These are phyloP conservation scores for Melieria picta DNA, from an alignment of 2,888 invertebrate species.

Conservation along the genomic window DNA sequence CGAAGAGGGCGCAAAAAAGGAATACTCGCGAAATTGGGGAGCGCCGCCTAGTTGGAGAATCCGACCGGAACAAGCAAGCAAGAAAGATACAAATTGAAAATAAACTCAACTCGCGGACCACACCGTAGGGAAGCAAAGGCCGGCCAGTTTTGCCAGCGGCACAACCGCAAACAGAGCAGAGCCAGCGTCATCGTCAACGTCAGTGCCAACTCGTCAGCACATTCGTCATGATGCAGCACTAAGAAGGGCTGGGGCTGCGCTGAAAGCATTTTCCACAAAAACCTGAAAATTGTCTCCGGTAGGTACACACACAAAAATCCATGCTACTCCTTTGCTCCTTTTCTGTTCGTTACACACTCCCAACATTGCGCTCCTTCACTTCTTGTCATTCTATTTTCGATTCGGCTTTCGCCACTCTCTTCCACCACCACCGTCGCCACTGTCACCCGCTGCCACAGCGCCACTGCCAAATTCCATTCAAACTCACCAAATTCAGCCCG, in stretches of 20 bases:
- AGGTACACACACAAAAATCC: slow-evolving; percentile 65
- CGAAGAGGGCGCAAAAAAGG: too few species aligned
- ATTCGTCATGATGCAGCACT: slow-evolving; percentile 44
- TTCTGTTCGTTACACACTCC: slow-evolving; percentile 22
- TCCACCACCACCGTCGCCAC: background rate
- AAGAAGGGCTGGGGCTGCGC: slow-evolving; percentile 62
- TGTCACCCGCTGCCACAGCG: too few species aligned
- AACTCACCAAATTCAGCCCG: slow-evolving; percentile 23
- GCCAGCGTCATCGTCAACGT: too few species aligned
- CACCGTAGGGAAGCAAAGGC: too few species aligned
- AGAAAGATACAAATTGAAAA: too few species aligned
- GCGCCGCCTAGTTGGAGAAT: slow-evolving; percentile 16
- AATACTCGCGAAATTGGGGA: slow-evolving; percentile 10
- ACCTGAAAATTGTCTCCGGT: slow-evolving; percentile 61
- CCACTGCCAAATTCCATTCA: slow-evolving; percentile 25
- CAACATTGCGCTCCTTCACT: slow-evolving; percentile 18
- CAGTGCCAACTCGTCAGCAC: too few species aligned
- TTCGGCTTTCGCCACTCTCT: slow-evolving; percentile 10
- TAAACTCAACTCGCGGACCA: too few species aligned
- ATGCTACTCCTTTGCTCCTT: slow-evolving; percentile 57
- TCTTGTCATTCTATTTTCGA: slow-evolving; percentile 23
- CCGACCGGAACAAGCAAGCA: too few species aligned
- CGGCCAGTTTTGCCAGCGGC: too few species aligned
- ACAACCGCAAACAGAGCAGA: too few species aligned
- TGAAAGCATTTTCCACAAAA: slow-evolving; percentile 53